Base-by-base conservation (phyloP, 2,888 invertebrate genomes). In the Diarsia brunnea region DNA sequence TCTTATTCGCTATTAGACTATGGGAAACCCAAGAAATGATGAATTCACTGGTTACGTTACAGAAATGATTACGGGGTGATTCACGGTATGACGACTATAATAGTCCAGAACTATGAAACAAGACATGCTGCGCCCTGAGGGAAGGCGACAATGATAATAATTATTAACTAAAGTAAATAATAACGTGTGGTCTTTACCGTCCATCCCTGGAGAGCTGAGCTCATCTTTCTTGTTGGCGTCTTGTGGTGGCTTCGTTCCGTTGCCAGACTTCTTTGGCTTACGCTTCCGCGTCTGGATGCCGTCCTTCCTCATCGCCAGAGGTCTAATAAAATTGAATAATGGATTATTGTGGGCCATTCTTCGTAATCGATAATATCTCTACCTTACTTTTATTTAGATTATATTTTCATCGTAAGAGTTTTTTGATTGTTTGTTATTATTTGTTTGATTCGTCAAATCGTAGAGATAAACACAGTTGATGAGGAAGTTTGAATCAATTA, bases 261-360 rank as follows among this genome's bases (percentile, higher is more conserved):
- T 96, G 65, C 97, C 97, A 16, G 98, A 97, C 92, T 98, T 98
- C 94, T 98, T 98, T 79, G 98, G 98, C 92, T 99, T 99, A 72
- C 99, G 97, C 94, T 99, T 99, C 86, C 99, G 97, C 61, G 99
- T 99, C 95, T 99, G 99, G 83, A 99, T 99, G 74, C 99, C 99
- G 91, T 99, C 99, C 93, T 99, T 99, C 86, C 99, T 97, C 99
- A 99, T 99, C 31, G 99, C 98, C 90, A 99, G 93, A 4, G 99
- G 99, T 85, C 99, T 96, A 93, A 4, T 88, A 43, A 74, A 11
- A 75, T 43, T 16, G 1, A 21, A 60, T n/a, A 60, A 51, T n/a
- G 1, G 16, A 45, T 38, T 79, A 31, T 19, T 38, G 16, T 16
- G 11, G 11, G 14, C 3, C 1, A 45, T 21, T 51, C 45, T 31